A percentile compares a stretch with the other conserved stretches of the same genome.
phyloP scores from a whole-genome alignment of 1,140 invertebrate genomes.

The Caerostris darwini region DNA sequence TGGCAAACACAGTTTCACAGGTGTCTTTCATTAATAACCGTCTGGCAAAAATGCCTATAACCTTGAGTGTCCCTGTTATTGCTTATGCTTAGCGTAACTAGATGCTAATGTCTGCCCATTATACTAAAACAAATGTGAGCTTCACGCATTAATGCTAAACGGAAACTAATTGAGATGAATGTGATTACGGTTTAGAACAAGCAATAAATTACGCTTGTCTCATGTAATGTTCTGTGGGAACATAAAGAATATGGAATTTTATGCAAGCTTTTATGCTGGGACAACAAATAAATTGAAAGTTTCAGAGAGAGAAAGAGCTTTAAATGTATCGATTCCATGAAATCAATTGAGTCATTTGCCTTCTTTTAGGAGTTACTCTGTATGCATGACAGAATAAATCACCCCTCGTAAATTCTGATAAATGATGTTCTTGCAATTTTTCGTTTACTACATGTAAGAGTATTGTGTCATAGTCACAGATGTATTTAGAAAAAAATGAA shows the following conservation, averaged over 20 bases:
- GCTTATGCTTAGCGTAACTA: neutral
- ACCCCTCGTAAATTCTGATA: slow-evolving; percentile 14
- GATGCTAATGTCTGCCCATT: neutral
- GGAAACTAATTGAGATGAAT: slow-evolving; percentile 29
- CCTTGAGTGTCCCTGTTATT: too few relatives aligned
- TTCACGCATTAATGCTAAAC: slow-evolving; percentile 9
- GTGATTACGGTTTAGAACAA: neutral
- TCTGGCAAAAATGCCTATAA: too few relatives aligned
- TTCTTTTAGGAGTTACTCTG: neutral
- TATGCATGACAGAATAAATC: slow-evolving; percentile 9
- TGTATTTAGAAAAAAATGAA: neutral
- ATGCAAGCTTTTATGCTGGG: neutral
- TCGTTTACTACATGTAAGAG: neutral
- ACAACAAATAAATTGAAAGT: slow-evolving; percentile 2
- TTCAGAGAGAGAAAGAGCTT: neutral
- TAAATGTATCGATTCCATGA: neutral
- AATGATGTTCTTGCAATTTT: slow-evolving; percentile 4
- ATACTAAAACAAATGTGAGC: slow-evolving; percentile 11
- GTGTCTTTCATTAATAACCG: too few relatives aligned
- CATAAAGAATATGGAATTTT: neutral
- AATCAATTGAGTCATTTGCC: neutral
- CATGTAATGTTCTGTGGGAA: neutral
- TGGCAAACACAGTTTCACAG: too few relatives aligned
- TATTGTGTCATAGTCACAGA: neutral
- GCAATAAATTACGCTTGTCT: slow-evolving; percentile 10